Evolutionary conservation across 30 jellyfish, hydroid and myxozoan genomes (phyloP).

Genomic region (Hydra vulgaris): DNA sequence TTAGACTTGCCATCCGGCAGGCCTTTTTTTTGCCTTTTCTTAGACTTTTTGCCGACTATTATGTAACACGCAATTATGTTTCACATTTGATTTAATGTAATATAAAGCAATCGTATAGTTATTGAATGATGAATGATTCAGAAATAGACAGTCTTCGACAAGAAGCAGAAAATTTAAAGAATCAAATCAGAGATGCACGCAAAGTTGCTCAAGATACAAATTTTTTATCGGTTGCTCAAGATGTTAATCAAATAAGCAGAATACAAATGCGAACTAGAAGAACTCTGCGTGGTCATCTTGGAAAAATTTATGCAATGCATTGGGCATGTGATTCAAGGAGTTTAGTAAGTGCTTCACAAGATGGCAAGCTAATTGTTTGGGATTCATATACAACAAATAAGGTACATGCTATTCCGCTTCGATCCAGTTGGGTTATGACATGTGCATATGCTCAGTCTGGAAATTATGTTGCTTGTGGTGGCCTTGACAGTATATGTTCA

Average conservation of each 20-base stretch:
- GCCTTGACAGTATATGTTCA: constrained; percentile 93
- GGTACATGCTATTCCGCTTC: constrained; percentile 98
- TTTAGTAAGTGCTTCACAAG: constrained; percentile 99
- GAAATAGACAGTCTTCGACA: constrained; percentile 74
- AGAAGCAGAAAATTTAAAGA: constrained; percentile 89
- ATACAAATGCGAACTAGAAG: constrained; percentile 87
- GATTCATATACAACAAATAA: constrained; percentile 94
- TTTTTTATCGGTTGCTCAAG: constrained; percentile 60
- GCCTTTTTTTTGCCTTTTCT: not conserved
- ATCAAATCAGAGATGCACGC: constrained; percentile 96
- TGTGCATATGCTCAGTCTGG: constrained; percentile 99
- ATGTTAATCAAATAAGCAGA: constrained; percentile 87
- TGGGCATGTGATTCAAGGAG: constrained; percentile 97
- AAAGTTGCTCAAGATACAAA: constrained; percentile 95
- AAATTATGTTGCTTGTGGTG: constrained; percentile 99
- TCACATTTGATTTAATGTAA: too few species aligned
- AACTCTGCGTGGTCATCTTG: constrained; percentile 95
- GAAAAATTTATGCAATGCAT: constrained; percentile 96
- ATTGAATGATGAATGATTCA: constrained; percentile 17
- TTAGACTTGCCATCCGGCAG: not conserved
- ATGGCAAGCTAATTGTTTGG: constrained; percentile 99
- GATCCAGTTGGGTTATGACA: constrained; percentile 99
- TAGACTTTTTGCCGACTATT: too few species aligned
- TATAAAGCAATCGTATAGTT: not conserved
- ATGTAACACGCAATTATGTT: too few species aligned